Evolutionary conservation across 2,797 vertebrate genomes (phyloP).

Genomic region (Premnoplex brunnescens): DNA sequence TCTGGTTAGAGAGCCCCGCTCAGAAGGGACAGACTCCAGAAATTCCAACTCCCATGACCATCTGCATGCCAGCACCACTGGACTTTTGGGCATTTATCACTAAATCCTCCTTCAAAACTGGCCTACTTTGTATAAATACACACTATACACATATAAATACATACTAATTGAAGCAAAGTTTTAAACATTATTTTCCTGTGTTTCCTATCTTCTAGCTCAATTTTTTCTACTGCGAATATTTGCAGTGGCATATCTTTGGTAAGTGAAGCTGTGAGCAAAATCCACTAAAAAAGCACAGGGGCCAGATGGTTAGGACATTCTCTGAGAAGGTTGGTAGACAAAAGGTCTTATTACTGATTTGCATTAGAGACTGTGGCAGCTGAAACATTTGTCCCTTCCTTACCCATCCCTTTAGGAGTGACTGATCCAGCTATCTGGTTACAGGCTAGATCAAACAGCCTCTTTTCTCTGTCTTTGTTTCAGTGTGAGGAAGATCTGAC

Average conservation of each 20-base stretch:
- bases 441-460: not conserved
- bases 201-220: not conserved
- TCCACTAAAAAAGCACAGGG: not conserved
- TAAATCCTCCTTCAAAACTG: not conserved
- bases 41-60: not conserved
- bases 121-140: not conserved
- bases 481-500: not conserved
- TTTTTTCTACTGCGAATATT: not conserved
- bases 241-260: not conserved
- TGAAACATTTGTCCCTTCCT: not conserved
- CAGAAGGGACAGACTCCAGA: not conserved
- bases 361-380: not conserved
- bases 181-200: fast-evolving
- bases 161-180: not conserved
- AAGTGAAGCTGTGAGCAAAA: not conserved
- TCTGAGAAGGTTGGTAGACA: not conserved
- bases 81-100: not conserved
- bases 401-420: not conserved
- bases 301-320: not conserved
- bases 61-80: not conserved
- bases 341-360: not conserved
- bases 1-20: not conserved
- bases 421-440: not conserved
- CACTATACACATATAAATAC: not conserved
- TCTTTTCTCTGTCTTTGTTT: not conserved